Evolutionary conservation across 2,113 vertebrate species (phyloP), one percentile per base, ranked within the genome.

Genomic region (Lichenostomus cassidix): DNA sequence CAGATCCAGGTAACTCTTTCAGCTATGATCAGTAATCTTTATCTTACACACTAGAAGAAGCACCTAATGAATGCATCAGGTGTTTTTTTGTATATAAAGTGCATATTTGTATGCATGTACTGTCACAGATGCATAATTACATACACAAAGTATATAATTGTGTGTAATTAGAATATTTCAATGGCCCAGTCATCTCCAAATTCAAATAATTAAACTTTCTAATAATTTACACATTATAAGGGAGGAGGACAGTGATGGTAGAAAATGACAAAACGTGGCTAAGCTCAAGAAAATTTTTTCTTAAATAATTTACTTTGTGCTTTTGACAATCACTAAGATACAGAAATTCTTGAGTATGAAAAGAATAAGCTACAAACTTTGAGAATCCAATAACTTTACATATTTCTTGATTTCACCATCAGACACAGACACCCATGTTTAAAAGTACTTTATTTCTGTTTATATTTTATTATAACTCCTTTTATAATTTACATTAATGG

Each of bases 1-100:
- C 99, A 99, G 97, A 99, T 99, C 95, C 99, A 99, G 98, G 99
- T 99, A 97, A 97, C 50, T 44, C 44, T 86, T 74, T 71, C 92
- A 60, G n/a, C 31, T 91, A 27, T 78, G 25, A 55, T 70, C 52
- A 47, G 15, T 82, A 42, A 58, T 59, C 39, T 87, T 94, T 91
- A 42, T 50, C 47, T 55, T 90, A 18, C 41, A 91, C 64, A 22
- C 39, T 79, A 71, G 75, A 92, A 74, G 85, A 42, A 88, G 7
- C 7, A 33, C 11, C 39, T 39, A 39, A 12, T 39, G 39, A 39
- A 39, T 39, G 28, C 11, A 16, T 22, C 19, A 28, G 11, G 16
- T 12, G 4, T 33, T 77, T 46, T 39, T 94, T 83, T 70, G 24
- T 77, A 4, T 44, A 39, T 62, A 6, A 93, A 77, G 35, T 62